phyloP scores from a whole-genome alignment of 2,888 invertebrate species.

The Pediacus dermestoides region DNA sequence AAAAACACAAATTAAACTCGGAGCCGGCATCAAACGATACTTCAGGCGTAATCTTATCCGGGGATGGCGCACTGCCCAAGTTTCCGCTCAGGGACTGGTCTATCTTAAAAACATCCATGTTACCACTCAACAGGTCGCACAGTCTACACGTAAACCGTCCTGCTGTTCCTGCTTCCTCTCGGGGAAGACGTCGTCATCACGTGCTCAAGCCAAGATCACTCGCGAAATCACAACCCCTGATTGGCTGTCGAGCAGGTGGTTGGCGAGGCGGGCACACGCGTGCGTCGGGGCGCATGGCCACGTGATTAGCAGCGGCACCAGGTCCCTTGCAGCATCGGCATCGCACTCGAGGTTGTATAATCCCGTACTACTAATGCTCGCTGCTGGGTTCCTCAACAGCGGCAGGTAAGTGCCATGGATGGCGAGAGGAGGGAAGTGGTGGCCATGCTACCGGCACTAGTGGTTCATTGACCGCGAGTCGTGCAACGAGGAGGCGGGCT shows the following conservation, averaged over 20 bases:
- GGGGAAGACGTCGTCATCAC: not conserved
- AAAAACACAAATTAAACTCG: slow-evolving; percentile 78
- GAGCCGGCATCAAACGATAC: slow-evolving; percentile 71
- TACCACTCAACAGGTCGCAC: slow-evolving; percentile 21
- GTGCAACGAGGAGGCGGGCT: slow-evolving; percentile 42
- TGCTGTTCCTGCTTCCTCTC: too few relatives aligned
- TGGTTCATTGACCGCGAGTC: slow-evolving; percentile 48
- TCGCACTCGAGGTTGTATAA: slow-evolving; percentile 44
- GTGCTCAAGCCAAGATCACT: too few relatives aligned
- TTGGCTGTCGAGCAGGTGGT: slow-evolving; percentile 32
- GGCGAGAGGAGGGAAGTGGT: slow-evolving; percentile 42
- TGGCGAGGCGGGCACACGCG: slow-evolving; percentile 33
- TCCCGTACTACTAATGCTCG: slow-evolving; percentile 45
- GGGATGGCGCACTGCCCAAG: slow-evolving; percentile 59
- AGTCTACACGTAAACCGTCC: too few relatives aligned
- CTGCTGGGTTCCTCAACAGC: slow-evolving; percentile 46
- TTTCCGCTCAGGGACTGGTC: slow-evolving; percentile 64
- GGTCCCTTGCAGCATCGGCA: slow-evolving; percentile 34
- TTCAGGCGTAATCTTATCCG: slow-evolving; percentile 60
- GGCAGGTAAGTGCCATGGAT: slow-evolving; percentile 41
- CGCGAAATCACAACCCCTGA: slow-evolving; percentile 19
- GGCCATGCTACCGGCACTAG: slow-evolving; percentile 48
- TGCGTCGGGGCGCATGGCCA: slow-evolving; percentile 41
- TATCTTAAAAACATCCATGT: slow-evolving; percentile 69
- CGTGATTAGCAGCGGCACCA: slow-evolving; percentile 35